These are phyloP conservation scores for Sminthopsis crassicaudata DNA, from an alignment of 2,113 vertebrate species.

Conservation along the genomic window DNA sequence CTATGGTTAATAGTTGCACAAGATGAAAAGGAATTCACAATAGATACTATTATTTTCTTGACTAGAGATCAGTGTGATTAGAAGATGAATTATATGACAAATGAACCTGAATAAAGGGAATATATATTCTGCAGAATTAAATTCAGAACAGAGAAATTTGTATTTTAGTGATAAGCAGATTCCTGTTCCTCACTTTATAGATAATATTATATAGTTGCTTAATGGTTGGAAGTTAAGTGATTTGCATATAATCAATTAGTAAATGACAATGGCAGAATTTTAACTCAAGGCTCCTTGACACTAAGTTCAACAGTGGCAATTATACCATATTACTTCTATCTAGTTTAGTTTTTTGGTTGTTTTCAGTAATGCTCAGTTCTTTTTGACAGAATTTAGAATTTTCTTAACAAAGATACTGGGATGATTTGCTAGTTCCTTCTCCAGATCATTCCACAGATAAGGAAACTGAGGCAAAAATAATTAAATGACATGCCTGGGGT, in stretches of 20 bases:
- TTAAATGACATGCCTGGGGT: too few species aligned
- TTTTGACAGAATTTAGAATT: too few species aligned
- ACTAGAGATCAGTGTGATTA: conserved; percentile 1
- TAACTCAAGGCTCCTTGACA: not conserved
- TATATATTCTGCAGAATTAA: not conserved
- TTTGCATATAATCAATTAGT: not conserved
- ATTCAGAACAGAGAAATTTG: not conserved
- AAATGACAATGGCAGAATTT: not conserved
- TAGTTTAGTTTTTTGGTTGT: too few species aligned
- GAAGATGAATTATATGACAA: conserved; percentile 11
- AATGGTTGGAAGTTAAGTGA: not conserved
- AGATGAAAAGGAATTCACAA: not conserved
- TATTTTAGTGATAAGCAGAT: not conserved
- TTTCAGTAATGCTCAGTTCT: too few species aligned
- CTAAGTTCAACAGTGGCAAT: not conserved
- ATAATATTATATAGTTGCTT: not conserved
- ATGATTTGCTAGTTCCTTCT: too few species aligned
- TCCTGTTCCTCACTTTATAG: not conserved
- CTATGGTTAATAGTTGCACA: not conserved
- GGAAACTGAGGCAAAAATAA: too few species aligned
- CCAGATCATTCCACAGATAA: too few species aligned
- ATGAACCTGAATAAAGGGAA: not conserved
- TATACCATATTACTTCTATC: not conserved
- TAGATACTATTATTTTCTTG: conserved; percentile 7
- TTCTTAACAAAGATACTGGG: too few species aligned